Base-by-base conservation (phyloP, 2,797 vertebrate genomes). In the Poecilia picta region DNA sequence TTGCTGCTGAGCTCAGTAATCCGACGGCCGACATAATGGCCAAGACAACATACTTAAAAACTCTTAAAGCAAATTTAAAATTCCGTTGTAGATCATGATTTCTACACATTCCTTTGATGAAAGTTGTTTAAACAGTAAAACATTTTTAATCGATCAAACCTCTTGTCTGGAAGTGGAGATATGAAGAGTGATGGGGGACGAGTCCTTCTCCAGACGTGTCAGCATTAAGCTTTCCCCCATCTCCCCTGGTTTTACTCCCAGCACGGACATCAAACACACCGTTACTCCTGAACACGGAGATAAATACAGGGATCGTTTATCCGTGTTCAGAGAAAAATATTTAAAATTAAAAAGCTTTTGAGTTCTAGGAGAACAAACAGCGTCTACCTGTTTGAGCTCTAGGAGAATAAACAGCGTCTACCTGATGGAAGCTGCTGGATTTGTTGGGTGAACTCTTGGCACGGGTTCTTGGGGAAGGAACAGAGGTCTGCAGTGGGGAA, bases 221-320 rank as follows among this genome's bases (percentile, higher is more conserved):
- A 99, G 81, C 25, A 99, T 86, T 82, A 99, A 81, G 5, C 93
- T 91, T 88, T 97, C 94, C 23, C 96, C 96, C 3, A 90, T 36
- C 0, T 93, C 91, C 15, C 94, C 93, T 2, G 96, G 95, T 87
- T 94, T 96, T 23, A 95, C 66, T 18, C 95, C 92, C 70, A 91
- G 83, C 72, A 97, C 82, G 11, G 97, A 96, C 92, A 99, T 81
- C 80, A 98, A 73, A 72, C 98, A 99, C 81, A 98, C 96, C 0
- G 95, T 96, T 72, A 98, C 91, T 10, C 96, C 98, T 98, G 87
- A 4, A 43, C 2, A 78, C 1, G 41, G 72, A 64, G 72, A 28
- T 36, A 15, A 23, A 23, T 1, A 33, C 7, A 4, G 2, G 8
- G 33, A 4, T 68, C 76, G 36, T 12, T 73, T 73, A 23, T 39